Conservation (phyloP, 2,888 invertebrate genomes). For the Deilephila porcellus region DNA sequence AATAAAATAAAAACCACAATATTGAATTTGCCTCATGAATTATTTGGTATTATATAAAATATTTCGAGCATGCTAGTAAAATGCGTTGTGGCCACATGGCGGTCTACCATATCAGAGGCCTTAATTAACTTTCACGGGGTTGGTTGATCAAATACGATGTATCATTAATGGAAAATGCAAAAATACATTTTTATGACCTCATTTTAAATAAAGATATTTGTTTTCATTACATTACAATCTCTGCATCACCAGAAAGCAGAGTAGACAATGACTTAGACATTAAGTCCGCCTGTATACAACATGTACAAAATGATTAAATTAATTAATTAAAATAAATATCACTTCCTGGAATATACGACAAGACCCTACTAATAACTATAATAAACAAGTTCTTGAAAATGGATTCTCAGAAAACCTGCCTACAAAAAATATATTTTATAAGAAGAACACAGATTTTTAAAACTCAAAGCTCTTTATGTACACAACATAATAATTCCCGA, state of each 20-base stretch:
- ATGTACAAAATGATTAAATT: no score
- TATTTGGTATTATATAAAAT: constrained; percentile 6
- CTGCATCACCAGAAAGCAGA: no score
- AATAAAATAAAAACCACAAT: constrained; percentile 9
- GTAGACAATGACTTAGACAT: no score
- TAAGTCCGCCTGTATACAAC: no score
- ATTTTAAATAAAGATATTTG: neutral
- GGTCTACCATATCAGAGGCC: neutral
- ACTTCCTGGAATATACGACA: neutral
- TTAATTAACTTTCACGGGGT: neutral
- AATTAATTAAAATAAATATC: no score
- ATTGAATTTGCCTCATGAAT: neutral
- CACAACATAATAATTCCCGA: no score
- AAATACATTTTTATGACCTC: neutral
- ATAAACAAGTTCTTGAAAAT: neutral
- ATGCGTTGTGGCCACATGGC: neutral
- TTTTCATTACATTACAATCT: neutral
- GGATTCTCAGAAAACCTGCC: neutral
- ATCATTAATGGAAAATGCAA: neutral
- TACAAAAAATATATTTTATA: neutral
- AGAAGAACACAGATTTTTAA: neutral
- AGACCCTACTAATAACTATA: neutral
- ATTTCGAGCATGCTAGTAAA: neutral
- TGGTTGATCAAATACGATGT: neutral
- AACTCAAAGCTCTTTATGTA: no score